Base-by-base conservation (phyloP, 2,888 invertebrate genomes). In the Coremacera marginata region DNA sequence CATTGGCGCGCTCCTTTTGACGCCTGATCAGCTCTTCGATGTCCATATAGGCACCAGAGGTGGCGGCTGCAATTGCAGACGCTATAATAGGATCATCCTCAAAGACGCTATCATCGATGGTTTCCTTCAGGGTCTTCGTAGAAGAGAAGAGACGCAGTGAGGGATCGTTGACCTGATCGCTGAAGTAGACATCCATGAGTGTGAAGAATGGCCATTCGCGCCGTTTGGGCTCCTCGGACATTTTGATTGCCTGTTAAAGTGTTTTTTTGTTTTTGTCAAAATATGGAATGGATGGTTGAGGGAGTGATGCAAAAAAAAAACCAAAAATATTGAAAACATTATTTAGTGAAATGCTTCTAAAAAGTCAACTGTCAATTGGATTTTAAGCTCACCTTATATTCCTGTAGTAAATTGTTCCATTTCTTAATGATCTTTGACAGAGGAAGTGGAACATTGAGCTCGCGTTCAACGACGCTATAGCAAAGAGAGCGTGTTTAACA, bases 121-220 rank as follows among this genome's bases (percentile, higher is more conserved):
- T 89, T 83, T 90, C 90, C 78, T 88, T 89, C 2, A 90, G 83
- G 0, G 90, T 90, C 84, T 90, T 90, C 9, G 90, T 90, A 25
- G 90, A 90, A 27, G 90, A 90, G 83, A 90, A 90, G 19, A 90
- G 83, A 16, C 90, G 86, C 80, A 90, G 79, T 55, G 90, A 89
- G n/a, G 90, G 90, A 85, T 90, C 90, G 80, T 90, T 90, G 9
- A 90, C 90, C 84, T 90, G 90, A 81, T 90, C 90, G 78, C 90
- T 90, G 81, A 90, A 90, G 78, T 90, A 90, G 1, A 90, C 89
- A 77, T 90, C 90, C 90, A 90, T 90, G 75, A 90, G 82, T 14
- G 88, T 89, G 81, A 90, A 90, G 82, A 90, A 90, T 16, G 90
- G 90, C 90, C 90, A 90, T 77, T 90, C 90, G 25, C 90, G 88